Base-by-base conservation (phyloP, 2,888 invertebrate genomes). In the Bembecia ichneumoniformis region DNA sequence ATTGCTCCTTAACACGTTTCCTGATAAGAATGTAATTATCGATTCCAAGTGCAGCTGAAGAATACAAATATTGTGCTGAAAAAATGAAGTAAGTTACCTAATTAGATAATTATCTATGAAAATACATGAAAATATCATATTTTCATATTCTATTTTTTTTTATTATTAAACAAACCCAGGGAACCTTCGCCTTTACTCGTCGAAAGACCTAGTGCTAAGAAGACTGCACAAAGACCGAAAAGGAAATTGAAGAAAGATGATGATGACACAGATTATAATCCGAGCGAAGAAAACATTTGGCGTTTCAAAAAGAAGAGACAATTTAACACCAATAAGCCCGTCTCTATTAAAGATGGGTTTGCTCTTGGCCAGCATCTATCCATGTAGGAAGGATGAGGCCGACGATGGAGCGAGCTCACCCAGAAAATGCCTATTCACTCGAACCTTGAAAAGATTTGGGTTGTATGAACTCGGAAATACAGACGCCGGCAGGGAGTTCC, bases 1-100 rank as follows among this genome's bases (percentile, higher is more conserved):
- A 91, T 64, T 93, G 93, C 14, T 83, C 78, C 47, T 87, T 87
- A 0, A 88, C 76, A 56, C 76, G 83, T 43, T 89, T 87, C 54
- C 91, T 84, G 17, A 88, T 67, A 43, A 77, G 70, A 35, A 87
- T 66, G 68, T 90, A 94, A 1, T 77, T 79, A 64, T 90, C 90
- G 1, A 94, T 62, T 1, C 93, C 94, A 47, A 94, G 64, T 0
- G 90, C 79, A 35, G 84, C 57, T 47, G 87, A 82, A 0, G 91
- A 75, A 68, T 90, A 93, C 0, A 93, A 67, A 36, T 77, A 15
- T 44, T 44, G 44, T 17, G 16, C 44, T 44, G 17, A 7, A 15
- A 11, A 44, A 28, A 28, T 28, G 3, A 28, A 28, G 9, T 28
- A 28, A 28, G 28, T 28, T 20, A 20, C 20, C 20, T 20, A 20